Percentiles rank a stretch among this genome's conserved stretches.
phyloP scores from a whole-genome alignment of 2,113 vertebrate species.

The Connochaetes taurinus region DNA sequence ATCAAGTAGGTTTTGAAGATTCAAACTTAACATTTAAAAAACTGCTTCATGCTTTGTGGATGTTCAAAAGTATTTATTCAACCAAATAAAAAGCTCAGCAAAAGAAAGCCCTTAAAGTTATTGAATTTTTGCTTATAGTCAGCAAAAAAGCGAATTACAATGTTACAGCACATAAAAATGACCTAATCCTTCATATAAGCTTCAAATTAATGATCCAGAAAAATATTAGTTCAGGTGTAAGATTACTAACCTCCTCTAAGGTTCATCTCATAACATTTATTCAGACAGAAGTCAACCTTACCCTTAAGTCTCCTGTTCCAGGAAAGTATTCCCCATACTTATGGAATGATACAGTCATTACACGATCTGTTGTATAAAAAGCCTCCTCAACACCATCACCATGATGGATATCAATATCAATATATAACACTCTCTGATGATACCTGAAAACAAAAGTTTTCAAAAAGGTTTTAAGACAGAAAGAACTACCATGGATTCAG shows the following conservation, averaged over 20 bases:
- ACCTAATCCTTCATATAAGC: not conserved
- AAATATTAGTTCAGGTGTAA: not conserved
- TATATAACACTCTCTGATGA: constrained; percentile 89
- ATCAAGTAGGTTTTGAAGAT: not conserved
- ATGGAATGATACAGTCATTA: constrained; percentile 91
- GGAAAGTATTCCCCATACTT: constrained; percentile 90
- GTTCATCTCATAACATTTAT: not conserved
- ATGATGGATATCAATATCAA: constrained; percentile 90
- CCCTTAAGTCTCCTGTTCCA: constrained; percentile 86
- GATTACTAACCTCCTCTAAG: not conserved
- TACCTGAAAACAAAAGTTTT: constrained; percentile 76
- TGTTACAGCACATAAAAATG: not conserved
- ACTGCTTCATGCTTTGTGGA: not conserved
- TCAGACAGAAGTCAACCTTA: constrained; percentile 69
- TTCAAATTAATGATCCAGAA: constrained; percentile 23
- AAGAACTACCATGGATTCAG: not conserved
- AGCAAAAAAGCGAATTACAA: constrained; percentile 5
- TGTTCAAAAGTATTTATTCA: not conserved
- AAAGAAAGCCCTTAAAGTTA: not conserved
- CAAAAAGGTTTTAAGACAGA: not conserved
- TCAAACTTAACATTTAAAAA: not conserved
- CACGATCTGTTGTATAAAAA: constrained; percentile 88
- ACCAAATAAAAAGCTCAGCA: not conserved
- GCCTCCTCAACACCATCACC: constrained; percentile 90
- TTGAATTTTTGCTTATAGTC: not conserved